Evolutionary conservation across 2,888 invertebrate genomes (phyloP).

Genomic region (Stenodema calcarata): DNA sequence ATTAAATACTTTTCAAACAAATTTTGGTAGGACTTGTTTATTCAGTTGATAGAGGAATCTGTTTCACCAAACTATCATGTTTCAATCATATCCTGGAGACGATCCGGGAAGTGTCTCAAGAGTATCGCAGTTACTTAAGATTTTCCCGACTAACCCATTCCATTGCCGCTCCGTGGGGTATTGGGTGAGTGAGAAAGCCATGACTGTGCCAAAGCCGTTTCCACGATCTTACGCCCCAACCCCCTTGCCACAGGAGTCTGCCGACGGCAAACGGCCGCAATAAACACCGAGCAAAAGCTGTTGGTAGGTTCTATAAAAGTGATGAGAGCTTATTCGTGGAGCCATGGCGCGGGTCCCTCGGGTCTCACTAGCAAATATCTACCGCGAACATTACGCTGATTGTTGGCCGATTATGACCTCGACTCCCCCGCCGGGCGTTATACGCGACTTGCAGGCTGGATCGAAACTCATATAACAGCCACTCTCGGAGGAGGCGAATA

Average conservation of each 20-base stretch:
- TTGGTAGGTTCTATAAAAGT: slow-evolving; percentile 23
- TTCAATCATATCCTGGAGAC: no score
- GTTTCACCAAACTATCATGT: no score
- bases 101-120: no score
- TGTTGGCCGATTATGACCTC: slow-evolving; percentile 28
- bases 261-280: background rate
- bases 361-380: slow-evolving; percentile 26
- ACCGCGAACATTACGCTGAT: slow-evolving; percentile 9
- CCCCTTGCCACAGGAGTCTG: background rate
- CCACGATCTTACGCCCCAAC: background rate
- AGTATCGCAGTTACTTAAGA: no score
- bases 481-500: background rate
- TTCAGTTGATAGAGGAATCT: no score
- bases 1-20: no score
- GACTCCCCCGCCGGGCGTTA: background rate
- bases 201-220: background rate
- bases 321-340: slow-evolving; percentile 17
- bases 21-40: no score
- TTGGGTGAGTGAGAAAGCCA: background rate
- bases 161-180: background rate
- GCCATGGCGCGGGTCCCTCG: background rate
- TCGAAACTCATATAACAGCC: background rate
- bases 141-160: background rate
- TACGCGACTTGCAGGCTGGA: background rate
- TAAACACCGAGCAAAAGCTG: slow-evolving; percentile 3